These are phyloP conservation scores for Anabas testudineus DNA, from an alignment of 2,797 vertebrate genomes.

Conservation along the genomic window DNA sequence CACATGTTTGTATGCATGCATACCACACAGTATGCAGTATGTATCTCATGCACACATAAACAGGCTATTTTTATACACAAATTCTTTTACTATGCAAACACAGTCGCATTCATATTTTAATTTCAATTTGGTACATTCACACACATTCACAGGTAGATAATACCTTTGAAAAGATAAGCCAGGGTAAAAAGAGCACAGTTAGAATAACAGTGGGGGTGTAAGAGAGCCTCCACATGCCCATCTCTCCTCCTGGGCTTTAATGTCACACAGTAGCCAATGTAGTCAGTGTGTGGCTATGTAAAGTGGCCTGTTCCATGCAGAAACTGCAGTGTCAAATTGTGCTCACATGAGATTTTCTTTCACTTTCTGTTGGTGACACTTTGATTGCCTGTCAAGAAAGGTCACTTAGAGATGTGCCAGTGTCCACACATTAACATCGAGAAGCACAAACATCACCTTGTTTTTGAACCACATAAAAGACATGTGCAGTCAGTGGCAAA, in stretches of 20 bases:
- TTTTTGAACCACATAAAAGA: constrained; percentile 36
- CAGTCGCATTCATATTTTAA: neutral
- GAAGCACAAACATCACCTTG: constrained; percentile 3
- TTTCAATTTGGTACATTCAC: neutral
- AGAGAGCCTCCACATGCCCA: constrained; percentile 17
- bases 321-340: constrained; percentile 60
- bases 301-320: constrained; percentile 53
- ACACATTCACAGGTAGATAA: constrained; percentile 12
- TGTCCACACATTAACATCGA: neutral
- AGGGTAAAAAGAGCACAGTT: constrained; percentile 5
- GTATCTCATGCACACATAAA: constrained; percentile 19
- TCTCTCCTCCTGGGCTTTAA: constrained; percentile 42
- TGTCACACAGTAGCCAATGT: constrained; percentile 45
- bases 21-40: constrained; percentile 43
- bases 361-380: constrained; percentile 48
- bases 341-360: constrained; percentile 58
- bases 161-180: constrained; percentile 37
- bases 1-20: constrained; percentile 56
- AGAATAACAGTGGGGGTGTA: constrained; percentile 11
- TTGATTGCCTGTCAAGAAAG: constrained; percentile 40
- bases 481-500: constrained; percentile 28
- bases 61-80: constrained; percentile 5
- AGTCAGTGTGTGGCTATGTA: constrained; percentile 53
- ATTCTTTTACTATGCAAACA: constrained; percentile 1
- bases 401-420: constrained; percentile 39